Evolutionary conservation across 1,140 invertebrate species (phyloP).

Genomic region (Bursaphelenchus mucronatus): DNA sequence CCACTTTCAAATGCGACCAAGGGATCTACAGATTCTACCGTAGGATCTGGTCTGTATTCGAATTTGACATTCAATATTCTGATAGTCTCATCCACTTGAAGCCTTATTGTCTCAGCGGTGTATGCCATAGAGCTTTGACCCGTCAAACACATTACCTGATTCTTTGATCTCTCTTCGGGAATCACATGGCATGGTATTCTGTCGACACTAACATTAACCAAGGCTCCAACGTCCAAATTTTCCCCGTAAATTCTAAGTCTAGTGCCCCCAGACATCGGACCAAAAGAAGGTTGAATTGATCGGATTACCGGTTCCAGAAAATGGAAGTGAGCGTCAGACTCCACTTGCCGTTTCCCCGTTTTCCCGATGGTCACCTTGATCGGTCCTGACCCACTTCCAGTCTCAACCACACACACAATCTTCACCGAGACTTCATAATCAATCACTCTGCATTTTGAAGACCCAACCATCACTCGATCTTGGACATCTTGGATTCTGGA

Average conservation of each 20-base stretch:
- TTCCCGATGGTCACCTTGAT: conserved; percentile 50
- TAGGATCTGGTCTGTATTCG: conserved; percentile 85
- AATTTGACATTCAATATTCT: conserved; percentile 72
- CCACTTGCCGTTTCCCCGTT: conserved; percentile 34
- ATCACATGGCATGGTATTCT: conserved; percentile 82
- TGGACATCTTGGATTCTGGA: conserved; percentile 80
- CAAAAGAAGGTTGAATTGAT: conserved; percentile 76
- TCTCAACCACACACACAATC: conserved; percentile 37
- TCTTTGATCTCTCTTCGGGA: conserved; percentile 72
- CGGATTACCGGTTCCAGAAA: conserved; percentile 79
- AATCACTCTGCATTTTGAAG: conserved; percentile 72
- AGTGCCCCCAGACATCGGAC: conserved; percentile 88
- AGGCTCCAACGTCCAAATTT: conserved; percentile 87
- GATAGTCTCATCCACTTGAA: conserved; percentile 79
- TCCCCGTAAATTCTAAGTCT: conserved; percentile 81
- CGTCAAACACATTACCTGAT: conserved; percentile 79
- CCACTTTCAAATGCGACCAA: conserved; percentile 68
- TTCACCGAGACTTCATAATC: conserved; percentile 51
- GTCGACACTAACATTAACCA: conserved; percentile 79
- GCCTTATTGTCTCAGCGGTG: conserved; percentile 67
- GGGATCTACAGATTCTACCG: conserved; percentile 66
- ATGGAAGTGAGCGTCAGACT: conserved; percentile 43
- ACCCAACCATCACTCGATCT: conserved; percentile 83
- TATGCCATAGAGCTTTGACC: conserved; percentile 62
- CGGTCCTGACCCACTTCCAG: conserved; percentile 42